These are phyloP conservation scores for Girardia tigrina DNA, from an alignment of 2,888 invertebrate species.

Conservation along the genomic window DNA sequence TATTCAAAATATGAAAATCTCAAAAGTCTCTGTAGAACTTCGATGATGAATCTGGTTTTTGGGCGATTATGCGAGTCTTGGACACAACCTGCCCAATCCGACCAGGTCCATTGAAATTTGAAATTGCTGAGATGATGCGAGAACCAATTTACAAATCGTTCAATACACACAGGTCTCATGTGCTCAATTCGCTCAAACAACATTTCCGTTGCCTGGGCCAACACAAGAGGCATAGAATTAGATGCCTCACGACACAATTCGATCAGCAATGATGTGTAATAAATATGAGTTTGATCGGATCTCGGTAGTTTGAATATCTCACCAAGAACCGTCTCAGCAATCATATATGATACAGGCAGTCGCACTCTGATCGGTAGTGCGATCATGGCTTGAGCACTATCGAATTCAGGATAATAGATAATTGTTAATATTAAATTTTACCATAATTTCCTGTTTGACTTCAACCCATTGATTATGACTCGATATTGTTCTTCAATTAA, in stretches of 20 bases:
- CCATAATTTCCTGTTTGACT: conserved; percentile 81
- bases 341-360: conserved; percentile 89
- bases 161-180: conserved; percentile 90
- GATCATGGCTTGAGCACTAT: conserved; percentile 69
- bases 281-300: conserved; percentile 73
- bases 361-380: conserved; percentile 68
- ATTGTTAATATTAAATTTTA: conserved; percentile 43
- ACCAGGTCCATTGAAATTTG: conserved; percentile 95
- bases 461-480: conserved; percentile 75
- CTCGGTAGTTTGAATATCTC: conserved; percentile 81
- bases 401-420: neutral
- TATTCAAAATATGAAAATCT: conserved; percentile 35
- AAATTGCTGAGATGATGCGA: conserved; percentile 95
- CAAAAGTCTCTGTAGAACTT: conserved; percentile 31
- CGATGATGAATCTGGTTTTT: conserved; percentile 29
- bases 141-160: conserved; percentile 71
- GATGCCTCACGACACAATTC: conserved; percentile 92
- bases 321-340: conserved; percentile 83
- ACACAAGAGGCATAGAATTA: conserved; percentile 80
- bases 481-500: conserved; percentile 90
- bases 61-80: conserved; percentile 39
- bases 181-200: conserved; percentile 83
- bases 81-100: conserved; percentile 51
- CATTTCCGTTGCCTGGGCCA: conserved; percentile 93
- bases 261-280: conserved; percentile 82